phyloP scores from a whole-genome alignment of 1,140 invertebrate species.

The Nebria ingens region DNA sequence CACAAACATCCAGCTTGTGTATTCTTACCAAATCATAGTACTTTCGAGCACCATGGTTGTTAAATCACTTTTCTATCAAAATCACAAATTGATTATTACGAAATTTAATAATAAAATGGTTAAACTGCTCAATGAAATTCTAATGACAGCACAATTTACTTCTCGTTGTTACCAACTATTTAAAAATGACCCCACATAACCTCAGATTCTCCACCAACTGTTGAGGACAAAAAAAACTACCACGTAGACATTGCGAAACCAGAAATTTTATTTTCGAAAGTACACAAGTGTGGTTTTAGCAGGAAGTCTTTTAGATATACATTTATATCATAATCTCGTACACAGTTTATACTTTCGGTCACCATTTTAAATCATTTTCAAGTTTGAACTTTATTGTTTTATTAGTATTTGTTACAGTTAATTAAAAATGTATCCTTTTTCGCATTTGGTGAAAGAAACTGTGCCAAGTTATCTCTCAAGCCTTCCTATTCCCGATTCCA shows the following conservation, averaged over 20 bases:
- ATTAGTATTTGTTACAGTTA: too few relatives aligned
- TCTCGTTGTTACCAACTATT: neutral
- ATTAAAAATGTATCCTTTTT: slow-evolving; percentile 55
- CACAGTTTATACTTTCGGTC: neutral
- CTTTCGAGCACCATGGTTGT: slow-evolving; percentile 90
- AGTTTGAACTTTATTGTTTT: too few relatives aligned
- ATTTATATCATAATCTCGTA: neutral
- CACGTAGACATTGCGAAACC: neutral
- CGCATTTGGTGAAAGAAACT: slow-evolving; percentile 58
- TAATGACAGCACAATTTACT: neutral
- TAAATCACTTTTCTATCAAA: slow-evolving; percentile 8
- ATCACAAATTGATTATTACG: neutral
- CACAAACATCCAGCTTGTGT: slow-evolving; percentile 8
- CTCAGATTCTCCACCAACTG: too few relatives aligned
- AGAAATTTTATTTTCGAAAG: neutral
- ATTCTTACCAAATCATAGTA: slow-evolving; percentile 89
- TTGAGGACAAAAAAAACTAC: neutral
- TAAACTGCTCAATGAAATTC: too few relatives aligned
- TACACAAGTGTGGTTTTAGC: neutral
- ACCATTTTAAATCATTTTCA: too few relatives aligned
- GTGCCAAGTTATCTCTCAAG: slow-evolving; percentile 65
- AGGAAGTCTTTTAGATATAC: neutral
- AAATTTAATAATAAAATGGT: too few relatives aligned
- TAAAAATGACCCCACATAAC: neutral
- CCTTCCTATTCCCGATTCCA: slow-evolving; percentile 63